These are phyloP conservation scores for Rhabdomys dilectus DNA, from an alignment of 2,113 vertebrate species.

Conservation along the genomic window DNA sequence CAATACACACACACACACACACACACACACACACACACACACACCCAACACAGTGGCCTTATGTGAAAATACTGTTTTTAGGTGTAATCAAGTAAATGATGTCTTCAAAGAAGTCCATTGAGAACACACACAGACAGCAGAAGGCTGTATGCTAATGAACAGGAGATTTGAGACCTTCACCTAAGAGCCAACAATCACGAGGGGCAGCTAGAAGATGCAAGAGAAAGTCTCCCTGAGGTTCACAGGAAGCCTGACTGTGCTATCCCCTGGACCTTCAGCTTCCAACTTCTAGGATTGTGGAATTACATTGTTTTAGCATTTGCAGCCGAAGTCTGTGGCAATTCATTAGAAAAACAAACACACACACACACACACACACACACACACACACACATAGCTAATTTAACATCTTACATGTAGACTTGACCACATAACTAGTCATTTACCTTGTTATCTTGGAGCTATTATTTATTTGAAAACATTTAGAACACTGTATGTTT, in stretches of 20 bases:
- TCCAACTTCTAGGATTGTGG: neutral
- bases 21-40: neutral
- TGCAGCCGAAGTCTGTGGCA: neutral
- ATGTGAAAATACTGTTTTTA: neutral
- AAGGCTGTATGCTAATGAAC: neutral
- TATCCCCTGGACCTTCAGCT: neutral
- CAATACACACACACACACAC: neutral
- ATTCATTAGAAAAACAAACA: neutral
- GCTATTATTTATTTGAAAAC: conserved; percentile 46
- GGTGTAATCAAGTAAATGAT: neutral
- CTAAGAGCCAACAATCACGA: neutral
- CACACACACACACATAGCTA: neutral
- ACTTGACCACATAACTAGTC: neutral
- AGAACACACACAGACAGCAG: too few species aligned
- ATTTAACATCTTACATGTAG: neutral
- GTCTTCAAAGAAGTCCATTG: neutral
- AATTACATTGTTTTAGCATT: neutral
- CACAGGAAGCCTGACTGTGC: neutral
- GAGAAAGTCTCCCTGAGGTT: neutral
- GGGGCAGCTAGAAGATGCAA: neutral
- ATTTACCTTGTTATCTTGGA: neutral
- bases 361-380: too few species aligned
- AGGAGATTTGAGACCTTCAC: neutral
- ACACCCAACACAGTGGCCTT: neutral
- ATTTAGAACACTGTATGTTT: conserved; percentile 76